Evolutionary conservation across 37 sponge, comb jelly and placozoan genomes (phyloP), one percentile per base, ranked within the genome.

Genomic region (Cladorhizidae sp.): DNA sequence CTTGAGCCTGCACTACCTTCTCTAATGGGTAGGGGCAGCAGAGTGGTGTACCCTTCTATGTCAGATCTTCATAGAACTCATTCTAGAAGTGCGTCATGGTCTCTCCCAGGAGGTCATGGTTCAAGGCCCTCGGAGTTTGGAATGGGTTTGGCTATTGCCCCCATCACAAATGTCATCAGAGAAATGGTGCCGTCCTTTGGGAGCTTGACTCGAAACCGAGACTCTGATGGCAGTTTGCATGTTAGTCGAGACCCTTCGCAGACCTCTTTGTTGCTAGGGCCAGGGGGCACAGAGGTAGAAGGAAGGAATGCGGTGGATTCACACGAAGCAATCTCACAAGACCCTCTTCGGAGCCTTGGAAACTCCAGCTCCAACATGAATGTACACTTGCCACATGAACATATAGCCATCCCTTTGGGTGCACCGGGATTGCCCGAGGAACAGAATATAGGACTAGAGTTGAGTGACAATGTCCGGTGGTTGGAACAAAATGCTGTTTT

Each of bases 51-150:
- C 49, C 1, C 56, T 25, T 6, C 54, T 20, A 3, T 74, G 8
- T 33, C 33, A 33, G 26, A 51, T 51, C 8, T n/a, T 2, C 28
- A 45, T 1, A 74, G 74, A 45, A 18, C 36, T 6, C 93, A 93
- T 69, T 81, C 75, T 29, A 57, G 93, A 58, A 87, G 88, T 73
- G 78, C 89, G 2, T 89, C 89, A 2, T 93, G 93, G 93, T 89
- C 93, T 25, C 85, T 93, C 62, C 84, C 88, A 39, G 61, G 82
- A 3, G 72, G 86, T 0, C 72, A 79, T 38, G 55, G 85, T 31
- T 64, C 80, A 21, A 56, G 79, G 22, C 42, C 68, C 15, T 21
- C 58, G 0, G 89, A 88, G 37, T 57, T 88, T 33, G 49, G 75
- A 31, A 67, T 64, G 11, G 68, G 80, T 45, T 25, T 85, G 41